Base-by-base conservation (phyloP, 2,888 invertebrate species). In the Geotrupes spiniger region DNA sequence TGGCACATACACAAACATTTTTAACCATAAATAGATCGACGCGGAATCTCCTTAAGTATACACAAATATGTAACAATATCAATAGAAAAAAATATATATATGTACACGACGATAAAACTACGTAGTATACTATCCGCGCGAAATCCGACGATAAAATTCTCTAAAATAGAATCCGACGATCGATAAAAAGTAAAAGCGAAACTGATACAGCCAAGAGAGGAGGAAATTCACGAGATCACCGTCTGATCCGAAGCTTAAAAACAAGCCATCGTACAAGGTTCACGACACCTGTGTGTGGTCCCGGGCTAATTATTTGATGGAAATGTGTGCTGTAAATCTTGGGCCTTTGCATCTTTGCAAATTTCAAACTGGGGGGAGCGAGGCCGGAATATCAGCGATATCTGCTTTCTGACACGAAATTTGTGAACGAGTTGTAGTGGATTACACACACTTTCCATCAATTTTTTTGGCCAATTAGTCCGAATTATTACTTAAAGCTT, bases 171-270 rank as follows among this genome's bases (percentile, higher is more conserved):
- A 33, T 33, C 15, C 11, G 14, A 33, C 33, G 12, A 29, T 11
- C 29, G 29, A 29, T 2, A 29, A 15, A 33, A 15, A 33, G 4
- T 8, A 33, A 1, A 33, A 33, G 21, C 21, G 6, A 33, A 41
- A 39, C 44, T 44, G 41, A 46, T 40, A 51, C 51, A 51, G 51
- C 51, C 51, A 51, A 29, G 21, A 27, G 25, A 39, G 46, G 46
- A 51, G 51, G 46, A 51, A 42, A 37, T 33, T 42, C 10, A 33
- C 11, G 17, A 38, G 21, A 21, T 21, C 21, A 21, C n/a, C n/a
- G n/a, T n/a, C n/a, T n/a, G n/a, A n/a, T n/a, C n/a, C n/a, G n/a
- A n/a, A n/a, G n/a, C n/a, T n/a, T n/a, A n/a, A n/a, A n/a, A n/a
- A n/a, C n/a, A n/a, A n/a, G n/a, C n/a, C n/a, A n/a, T n/a, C n/a